phyloP scores from a whole-genome alignment of 2,888 invertebrate species.

The Fragum sueziense region DNA sequence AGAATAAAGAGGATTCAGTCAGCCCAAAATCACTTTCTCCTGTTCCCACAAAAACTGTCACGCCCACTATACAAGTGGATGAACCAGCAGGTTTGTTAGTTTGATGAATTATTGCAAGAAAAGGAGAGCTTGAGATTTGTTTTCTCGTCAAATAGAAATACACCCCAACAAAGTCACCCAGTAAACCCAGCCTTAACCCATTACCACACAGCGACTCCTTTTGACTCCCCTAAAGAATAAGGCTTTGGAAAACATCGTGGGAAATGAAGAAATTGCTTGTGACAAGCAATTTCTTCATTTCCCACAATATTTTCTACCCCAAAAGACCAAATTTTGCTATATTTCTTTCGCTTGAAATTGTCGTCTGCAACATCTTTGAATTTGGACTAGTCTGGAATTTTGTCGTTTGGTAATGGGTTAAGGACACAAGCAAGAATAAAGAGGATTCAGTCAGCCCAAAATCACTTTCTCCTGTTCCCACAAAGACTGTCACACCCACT shows the following conservation, averaged over 20 bases:
- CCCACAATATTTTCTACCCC: not conserved
- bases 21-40: conserved; percentile 55
- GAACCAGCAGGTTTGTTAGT: conserved; percentile 36
- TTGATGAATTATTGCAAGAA: too few relatives aligned
- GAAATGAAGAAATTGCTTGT: not conserved
- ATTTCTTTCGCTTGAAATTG: not conserved
- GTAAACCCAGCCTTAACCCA: conserved; percentile 43
- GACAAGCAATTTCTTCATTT: conserved; percentile 1
- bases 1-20: conserved; percentile 46
- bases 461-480: conserved; percentile 50
- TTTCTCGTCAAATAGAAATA: too few relatives aligned
- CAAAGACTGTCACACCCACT: conserved; percentile 44
- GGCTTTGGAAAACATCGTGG: not conserved
- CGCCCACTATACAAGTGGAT: conserved; percentile 43
- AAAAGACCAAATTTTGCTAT: too few relatives aligned
- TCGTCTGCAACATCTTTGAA: not conserved
- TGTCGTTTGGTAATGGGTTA: not conserved
- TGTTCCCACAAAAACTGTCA: conserved; percentile 40
- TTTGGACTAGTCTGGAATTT: not conserved
- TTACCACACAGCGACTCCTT: too few relatives aligned
- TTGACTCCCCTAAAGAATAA: not conserved
- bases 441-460: conserved; percentile 50
- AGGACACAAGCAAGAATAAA: conserved; percentile 31
- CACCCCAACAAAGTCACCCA: conserved; percentile 59
- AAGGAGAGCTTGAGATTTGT: too few relatives aligned